Base-by-base conservation (phyloP, 2,113 vertebrate species). In the Antechinus stuartii region DNA sequence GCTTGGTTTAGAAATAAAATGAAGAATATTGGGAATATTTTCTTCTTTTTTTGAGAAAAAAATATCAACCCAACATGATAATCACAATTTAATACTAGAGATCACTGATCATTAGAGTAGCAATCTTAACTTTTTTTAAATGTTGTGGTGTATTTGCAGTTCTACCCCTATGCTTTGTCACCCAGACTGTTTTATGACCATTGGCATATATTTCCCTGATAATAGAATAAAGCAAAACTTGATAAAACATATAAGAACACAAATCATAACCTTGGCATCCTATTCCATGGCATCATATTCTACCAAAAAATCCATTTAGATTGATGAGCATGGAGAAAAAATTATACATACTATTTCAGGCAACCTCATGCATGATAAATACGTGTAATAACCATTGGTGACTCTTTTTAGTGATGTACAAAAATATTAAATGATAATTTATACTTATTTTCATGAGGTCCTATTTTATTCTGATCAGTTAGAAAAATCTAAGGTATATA, bases 151-250 rank as follows among this genome's bases (percentile, higher is more conserved):
- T 54, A 89, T 23, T 54, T 89, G 54, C 10, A 76, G 8, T 54
- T 5, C 5, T 24, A 7, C 89, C 46, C n/a, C 26, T 52, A 53
- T 68, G 94, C 16, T 68, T 76, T 76, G 19, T 42, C 91, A n/a
- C 46, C 93, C 50, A 96, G 54, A 55, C 11, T 89, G 26, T 5
- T n/a, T 9, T 8, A 0, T 93, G 96, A 94, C 57, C 46, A 76
- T 24, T 89, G 47, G 26, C 35, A 91, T 93, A 54, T 30, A 19
- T 93, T 93, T 94, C 54, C 54, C 11, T 95, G 46, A 30, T 50
- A 68, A 52, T 30, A 93, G 89, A 96, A 61, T 53, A 94, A 91
- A 92, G 50, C 76, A 94, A 91, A 92, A 46, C 68, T 68, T 91
- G 27, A 94, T 50, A 91, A 92, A 95, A 90, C 76, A 53, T 10